Conservation (phyloP, 2,113 vertebrate genomes). For the Piprites chloris region DNA sequence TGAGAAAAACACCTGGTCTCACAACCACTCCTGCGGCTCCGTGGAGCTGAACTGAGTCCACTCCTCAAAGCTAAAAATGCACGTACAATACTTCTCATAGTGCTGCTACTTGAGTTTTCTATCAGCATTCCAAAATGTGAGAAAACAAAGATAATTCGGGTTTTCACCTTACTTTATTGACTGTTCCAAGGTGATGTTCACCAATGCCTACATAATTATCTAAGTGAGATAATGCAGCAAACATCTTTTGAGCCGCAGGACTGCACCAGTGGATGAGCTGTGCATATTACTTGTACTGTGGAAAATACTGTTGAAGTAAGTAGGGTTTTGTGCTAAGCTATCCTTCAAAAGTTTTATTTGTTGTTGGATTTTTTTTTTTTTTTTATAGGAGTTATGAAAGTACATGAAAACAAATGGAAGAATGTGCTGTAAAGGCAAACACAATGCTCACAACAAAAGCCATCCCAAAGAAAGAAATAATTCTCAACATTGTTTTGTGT, state of each 20-base stretch:
- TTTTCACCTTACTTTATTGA: conserved; percentile 36
- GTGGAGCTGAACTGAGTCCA: neutral
- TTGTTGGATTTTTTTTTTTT: neutral
- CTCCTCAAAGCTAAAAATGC: neutral
- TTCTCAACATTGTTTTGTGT: neutral
- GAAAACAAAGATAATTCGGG: conserved; percentile 40
- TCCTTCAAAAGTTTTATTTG: neutral
- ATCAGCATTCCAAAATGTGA: neutral
- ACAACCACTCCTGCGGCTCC: neutral
- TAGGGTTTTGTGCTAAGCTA: neutral
- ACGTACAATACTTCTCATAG: neutral
- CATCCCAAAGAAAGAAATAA: neutral
- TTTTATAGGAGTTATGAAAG: neutral
- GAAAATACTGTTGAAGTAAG: neutral
- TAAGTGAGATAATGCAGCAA: conserved; percentile 19
- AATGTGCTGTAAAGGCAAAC: neutral
- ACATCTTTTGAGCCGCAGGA: neutral
- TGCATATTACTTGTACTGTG: neutral
- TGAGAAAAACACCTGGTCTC: neutral
- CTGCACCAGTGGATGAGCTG: neutral
- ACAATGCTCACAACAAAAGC: neutral
- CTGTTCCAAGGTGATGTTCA: neutral
- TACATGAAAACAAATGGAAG: neutral
- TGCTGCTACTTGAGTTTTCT: neutral
- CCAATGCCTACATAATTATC: conserved; percentile 24